Percentiles rank a stretch among this genome's conserved stretches.
Conservation (phyloP, 2,888 invertebrate genomes). For the Scrobipalpa costella region DNA sequence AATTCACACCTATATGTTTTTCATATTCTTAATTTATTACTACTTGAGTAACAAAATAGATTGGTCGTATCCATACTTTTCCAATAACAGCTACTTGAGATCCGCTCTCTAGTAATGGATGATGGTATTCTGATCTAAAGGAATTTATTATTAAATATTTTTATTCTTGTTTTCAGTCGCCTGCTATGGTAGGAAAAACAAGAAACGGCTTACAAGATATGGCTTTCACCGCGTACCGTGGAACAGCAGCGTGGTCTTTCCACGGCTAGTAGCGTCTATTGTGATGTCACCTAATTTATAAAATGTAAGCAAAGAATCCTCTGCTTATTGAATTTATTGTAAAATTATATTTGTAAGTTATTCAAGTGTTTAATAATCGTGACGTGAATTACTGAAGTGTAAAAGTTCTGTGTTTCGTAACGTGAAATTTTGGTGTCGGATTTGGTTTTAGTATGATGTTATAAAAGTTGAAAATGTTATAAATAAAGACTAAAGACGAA, state of each 20-base stretch:
- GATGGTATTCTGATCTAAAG: too few species aligned
- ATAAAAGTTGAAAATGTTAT: not conserved
- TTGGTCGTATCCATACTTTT: too few species aligned
- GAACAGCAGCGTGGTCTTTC: constrained; percentile 66
- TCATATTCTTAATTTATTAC: too few species aligned
- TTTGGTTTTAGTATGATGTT: not conserved
- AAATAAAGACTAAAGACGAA: not conserved
- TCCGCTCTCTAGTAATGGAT: too few species aligned
- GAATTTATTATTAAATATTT: too few species aligned
- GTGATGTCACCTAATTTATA: not conserved
- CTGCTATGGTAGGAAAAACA: constrained; percentile 37
- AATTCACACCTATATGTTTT: too few species aligned
- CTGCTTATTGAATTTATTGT: constrained; percentile 24
- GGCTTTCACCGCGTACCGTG: constrained; percentile 58
- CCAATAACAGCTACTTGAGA: too few species aligned
- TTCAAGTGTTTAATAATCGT: constrained; percentile 14
- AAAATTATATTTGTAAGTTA: not conserved
- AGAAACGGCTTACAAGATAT: constrained; percentile 73
- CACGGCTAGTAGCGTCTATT: constrained; percentile 47
- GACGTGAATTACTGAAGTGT: constrained; percentile 13
- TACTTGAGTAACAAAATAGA: too few species aligned
- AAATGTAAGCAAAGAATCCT: constrained; percentile 22
- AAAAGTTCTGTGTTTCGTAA: constrained; percentile 4
- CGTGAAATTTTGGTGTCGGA: not conserved
- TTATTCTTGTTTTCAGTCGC: constrained; percentile 10